phyloP scores from a whole-genome alignment of 1,140 invertebrate genomes.

The Hesperophylax magnus region DNA sequence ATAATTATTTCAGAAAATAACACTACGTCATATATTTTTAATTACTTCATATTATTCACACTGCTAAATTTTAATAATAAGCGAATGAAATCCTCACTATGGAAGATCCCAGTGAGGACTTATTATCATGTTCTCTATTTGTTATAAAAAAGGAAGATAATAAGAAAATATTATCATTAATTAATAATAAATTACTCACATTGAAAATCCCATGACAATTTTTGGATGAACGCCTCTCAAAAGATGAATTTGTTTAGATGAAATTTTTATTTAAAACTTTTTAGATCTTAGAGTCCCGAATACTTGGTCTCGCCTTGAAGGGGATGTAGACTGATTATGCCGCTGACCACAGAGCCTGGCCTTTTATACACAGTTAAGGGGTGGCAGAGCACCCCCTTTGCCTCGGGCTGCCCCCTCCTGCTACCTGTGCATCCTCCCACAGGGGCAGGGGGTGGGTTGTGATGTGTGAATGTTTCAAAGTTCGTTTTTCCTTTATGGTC shows the following conservation, averaged over 20 bases:
- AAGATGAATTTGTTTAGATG: neutral
- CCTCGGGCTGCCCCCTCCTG: neutral
- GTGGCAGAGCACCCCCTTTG: neutral
- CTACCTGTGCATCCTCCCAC: neutral
- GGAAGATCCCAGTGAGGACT: too few species aligned
- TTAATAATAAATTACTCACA: too few species aligned
- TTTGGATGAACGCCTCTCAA: too few species aligned
- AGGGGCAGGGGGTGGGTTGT: neutral
- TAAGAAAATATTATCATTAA: too few species aligned
- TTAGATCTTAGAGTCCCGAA: neutral
- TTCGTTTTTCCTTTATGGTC: conserved; percentile 31
- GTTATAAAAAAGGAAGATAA: too few species aligned
- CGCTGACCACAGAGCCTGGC: neutral
- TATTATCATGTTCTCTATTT: too few species aligned
- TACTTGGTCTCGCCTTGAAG: neutral
- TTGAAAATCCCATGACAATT: too few species aligned
- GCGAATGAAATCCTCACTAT: too few species aligned
- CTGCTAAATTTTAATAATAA: too few species aligned
- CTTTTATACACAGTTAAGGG: conserved; percentile 36
- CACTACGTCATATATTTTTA: too few species aligned
- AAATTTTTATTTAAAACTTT: neutral
- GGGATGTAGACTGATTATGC: neutral
- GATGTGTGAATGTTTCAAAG: conserved; percentile 33
- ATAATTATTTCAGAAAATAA: too few species aligned
- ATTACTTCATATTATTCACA: too few species aligned